Base-by-base conservation (phyloP, 2,113 vertebrate species). In the Nerophis ophidion region DNA sequence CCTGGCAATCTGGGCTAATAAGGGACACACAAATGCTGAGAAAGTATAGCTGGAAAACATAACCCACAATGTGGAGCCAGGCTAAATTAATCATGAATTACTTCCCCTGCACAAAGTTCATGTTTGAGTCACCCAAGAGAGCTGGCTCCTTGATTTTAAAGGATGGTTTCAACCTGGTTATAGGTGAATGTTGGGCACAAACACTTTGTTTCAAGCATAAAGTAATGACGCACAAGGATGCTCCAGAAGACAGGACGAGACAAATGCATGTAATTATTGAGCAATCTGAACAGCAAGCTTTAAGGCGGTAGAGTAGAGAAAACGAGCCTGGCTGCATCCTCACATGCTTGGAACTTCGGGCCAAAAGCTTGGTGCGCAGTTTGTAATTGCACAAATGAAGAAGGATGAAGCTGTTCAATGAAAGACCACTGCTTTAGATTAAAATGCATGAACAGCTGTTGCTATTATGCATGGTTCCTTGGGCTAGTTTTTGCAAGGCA, bases 401-500 rank as follows among this genome's bases (percentile, higher is more conserved):
- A 85, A 80, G 82, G 76, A 88, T 82, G 74, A 65, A 80, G 73
- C 70, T 59, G 48, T 67, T 80, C 57, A 75, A 76, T 76, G 65
- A 83, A 85, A 82, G 80, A 77, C 77, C 72, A 72, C 62, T 63
- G 77, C 81, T 80, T 76, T 77, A 76, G 81, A 86, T 87, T 83
- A 82, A 85, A 87, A 88, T 84, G 81, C 86, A 88, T 82, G 81
- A 87, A 86, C 82, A 87, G 85, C 86, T 84, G 80, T 79, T 82
- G 75, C 75, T 79, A 84, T 84, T 83, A 80, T 81, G 72, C 68
- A 81, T 68, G 72, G 53, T 47, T 71, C 49, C 82, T 81, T 78
- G 65, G 62, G 67, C 68, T 68, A 75, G 71, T 61, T 74, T 63
- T 71, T 75, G 70, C 69, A 73, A 71, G 54, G 56, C 52, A n/a